Evolutionary conservation across 2,888 invertebrate species (phyloP).

Genomic region (Watsonalla cultraria): DNA sequence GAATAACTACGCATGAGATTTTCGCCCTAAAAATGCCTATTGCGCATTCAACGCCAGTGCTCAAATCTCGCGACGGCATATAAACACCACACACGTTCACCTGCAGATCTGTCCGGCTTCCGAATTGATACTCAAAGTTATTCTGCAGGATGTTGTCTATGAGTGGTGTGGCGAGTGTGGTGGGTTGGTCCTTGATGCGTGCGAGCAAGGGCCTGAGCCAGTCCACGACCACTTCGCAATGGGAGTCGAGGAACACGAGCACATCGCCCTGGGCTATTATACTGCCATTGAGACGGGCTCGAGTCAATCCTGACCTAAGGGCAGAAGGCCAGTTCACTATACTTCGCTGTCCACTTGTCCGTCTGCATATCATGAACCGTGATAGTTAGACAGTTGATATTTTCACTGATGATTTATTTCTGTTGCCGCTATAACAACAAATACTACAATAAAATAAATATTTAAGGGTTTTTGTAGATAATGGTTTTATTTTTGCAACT

Average conservation of each 20-base stretch:
- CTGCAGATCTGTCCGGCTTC: conserved; percentile 33
- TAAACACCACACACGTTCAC: conserved; percentile 18
- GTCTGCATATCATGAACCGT: too few species aligned
- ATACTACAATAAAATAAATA: too few species aligned
- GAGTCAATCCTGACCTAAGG: conserved; percentile 85
- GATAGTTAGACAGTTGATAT: too few species aligned
- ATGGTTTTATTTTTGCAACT: too few species aligned
- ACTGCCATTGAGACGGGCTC: conserved; percentile 89
- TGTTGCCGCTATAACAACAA: too few species aligned
- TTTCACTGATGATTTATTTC: too few species aligned
- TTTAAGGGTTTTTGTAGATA: too few species aligned
- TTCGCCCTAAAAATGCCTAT: too few species aligned
- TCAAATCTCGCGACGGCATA: too few species aligned
- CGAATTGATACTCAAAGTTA: conserved; percentile 68
- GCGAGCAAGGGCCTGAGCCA: conserved; percentile 95
- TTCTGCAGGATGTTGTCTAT: conserved; percentile 93
- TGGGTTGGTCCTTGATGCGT: conserved; percentile 83
- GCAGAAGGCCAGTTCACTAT: not conserved
- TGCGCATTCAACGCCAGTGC: too few species aligned
- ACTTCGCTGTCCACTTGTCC: too few species aligned
- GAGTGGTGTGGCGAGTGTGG: conserved; percentile 92
- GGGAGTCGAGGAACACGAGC: conserved; percentile 92
- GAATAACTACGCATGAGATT: too few species aligned
- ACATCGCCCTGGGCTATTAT: conserved; percentile 85
- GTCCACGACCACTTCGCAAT: conserved; percentile 87